Conservation (phyloP, 2,888 invertebrate species). For the Uropetala carovei region DNA sequence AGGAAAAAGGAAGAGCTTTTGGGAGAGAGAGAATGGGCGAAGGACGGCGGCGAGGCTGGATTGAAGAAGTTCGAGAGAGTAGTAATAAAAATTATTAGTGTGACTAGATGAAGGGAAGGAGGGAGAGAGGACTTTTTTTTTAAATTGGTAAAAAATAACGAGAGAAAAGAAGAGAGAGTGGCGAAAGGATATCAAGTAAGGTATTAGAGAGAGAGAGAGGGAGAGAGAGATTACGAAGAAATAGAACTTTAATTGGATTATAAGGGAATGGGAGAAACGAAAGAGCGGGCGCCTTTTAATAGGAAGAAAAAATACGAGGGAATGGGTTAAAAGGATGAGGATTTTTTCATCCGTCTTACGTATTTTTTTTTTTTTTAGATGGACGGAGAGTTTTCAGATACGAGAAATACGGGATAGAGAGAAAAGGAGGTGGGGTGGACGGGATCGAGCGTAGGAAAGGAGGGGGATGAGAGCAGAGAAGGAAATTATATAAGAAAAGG, state of each 20-base stretch:
- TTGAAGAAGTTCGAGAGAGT: too few relatives aligned
- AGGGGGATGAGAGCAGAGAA: neutral
- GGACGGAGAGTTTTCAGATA: neutral
- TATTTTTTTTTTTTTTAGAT: neutral
- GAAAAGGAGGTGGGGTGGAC: too few relatives aligned
- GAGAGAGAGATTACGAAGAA: neutral
- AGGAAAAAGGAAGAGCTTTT: too few relatives aligned
- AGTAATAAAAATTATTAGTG: too few relatives aligned
- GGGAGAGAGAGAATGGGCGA: too few relatives aligned
- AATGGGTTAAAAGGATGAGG: neutral
- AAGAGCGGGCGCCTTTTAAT: neutral
- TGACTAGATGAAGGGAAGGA: too few relatives aligned
- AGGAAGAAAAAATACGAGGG: neutral
- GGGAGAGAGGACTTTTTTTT: too few relatives aligned
- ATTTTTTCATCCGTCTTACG: neutral
- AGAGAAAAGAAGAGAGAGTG: neutral
- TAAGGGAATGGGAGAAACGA: neutral
- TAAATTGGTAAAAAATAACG: neutral
- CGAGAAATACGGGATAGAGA: too few relatives aligned
- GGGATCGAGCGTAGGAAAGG: too few relatives aligned
- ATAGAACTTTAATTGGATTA: constrained; percentile 25
- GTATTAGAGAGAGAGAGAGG: neutral
- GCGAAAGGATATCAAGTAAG: neutral
- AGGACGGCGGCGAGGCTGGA: too few relatives aligned
- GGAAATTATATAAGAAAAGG: neutral